Evolutionary conservation across 2,888 invertebrate species (phyloP).

Genomic region (Coleophora deauratella): DNA sequence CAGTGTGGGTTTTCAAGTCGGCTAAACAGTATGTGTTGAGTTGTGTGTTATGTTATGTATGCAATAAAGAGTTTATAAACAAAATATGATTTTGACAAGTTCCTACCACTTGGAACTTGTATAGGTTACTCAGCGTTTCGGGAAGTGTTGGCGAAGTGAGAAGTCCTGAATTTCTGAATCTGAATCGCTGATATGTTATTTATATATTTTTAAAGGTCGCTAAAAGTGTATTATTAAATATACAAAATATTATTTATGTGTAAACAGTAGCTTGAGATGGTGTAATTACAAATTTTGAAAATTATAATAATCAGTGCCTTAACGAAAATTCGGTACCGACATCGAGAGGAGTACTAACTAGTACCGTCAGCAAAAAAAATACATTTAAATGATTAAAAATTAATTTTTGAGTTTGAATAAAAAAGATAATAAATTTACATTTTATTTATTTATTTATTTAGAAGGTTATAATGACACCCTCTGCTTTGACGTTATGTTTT

Average conservation of each 20-base stretch:
- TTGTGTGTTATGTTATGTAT: too few species aligned
- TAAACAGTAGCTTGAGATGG: slow-evolving; percentile 47
- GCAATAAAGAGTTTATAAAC: too few species aligned
- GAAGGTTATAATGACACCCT: not conserved
- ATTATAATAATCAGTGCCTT: slow-evolving; percentile 59
- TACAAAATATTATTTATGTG: slow-evolving; percentile 43
- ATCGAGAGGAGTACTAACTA: slow-evolving; percentile 27
- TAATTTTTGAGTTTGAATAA: not conserved
- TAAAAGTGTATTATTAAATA: slow-evolving; percentile 16
- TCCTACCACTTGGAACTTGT: too few species aligned
- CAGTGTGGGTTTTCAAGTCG: too few species aligned
- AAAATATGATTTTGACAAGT: too few species aligned
- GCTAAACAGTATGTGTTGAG: too few species aligned
- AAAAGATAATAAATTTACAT: not conserved
- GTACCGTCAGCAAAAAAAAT: slow-evolving; percentile 32
- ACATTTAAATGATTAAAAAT: not conserved
- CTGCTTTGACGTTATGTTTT: not conserved
- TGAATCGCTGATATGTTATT: slow-evolving; percentile 5
- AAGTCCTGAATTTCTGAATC: not conserved
- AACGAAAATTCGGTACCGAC: slow-evolving; percentile 46
- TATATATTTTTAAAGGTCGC: slow-evolving; percentile 22
- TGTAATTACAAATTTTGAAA: slow-evolving; percentile 65
- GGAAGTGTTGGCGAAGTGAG: too few species aligned
- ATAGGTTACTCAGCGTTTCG: too few species aligned
- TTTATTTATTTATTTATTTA: not conserved